Conservation (phyloP, 35 echinoderm and acorn worm species). For the Diadema setosum region DNA sequence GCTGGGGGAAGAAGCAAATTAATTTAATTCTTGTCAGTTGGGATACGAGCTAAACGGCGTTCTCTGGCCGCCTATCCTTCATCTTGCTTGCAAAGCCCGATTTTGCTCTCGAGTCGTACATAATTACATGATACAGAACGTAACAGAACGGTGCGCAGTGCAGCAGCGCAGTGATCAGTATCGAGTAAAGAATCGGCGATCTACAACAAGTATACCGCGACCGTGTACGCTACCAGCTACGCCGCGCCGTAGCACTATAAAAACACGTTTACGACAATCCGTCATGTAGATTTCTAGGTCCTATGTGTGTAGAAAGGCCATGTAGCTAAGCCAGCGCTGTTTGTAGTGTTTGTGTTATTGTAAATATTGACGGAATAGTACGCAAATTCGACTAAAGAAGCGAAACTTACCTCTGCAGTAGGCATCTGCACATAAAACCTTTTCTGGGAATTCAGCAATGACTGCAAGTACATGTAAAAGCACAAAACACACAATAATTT, state of each 20-base stretch:
- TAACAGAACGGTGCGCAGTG: too few species aligned
- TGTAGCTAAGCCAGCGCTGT: background rate
- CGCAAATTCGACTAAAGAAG: background rate
- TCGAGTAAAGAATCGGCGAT: too few species aligned
- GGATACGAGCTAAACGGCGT: too few species aligned
- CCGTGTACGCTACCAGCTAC: background rate
- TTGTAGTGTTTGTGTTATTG: background rate
- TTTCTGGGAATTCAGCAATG: background rate
- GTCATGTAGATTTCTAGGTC: background rate
- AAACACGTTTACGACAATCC: too few species aligned
- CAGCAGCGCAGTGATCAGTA: too few species aligned
- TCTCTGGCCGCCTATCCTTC: too few species aligned
- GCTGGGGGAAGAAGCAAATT: too few species aligned
- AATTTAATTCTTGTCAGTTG: too few species aligned
- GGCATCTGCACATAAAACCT: conserved; percentile 8
- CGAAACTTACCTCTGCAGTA: background rate
- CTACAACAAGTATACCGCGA: background rate
- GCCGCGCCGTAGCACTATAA: too few species aligned
- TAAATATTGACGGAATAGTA: background rate
- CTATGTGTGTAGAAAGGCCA: background rate
- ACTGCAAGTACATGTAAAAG: background rate
- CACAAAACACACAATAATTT: background rate
- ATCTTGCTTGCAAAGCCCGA: too few species aligned
- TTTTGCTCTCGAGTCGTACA: too few species aligned
- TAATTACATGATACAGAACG: too few species aligned